A percentile compares a stretch with the other conserved stretches of the same genome.
phyloP scores from a whole-genome alignment of 2,888 invertebrate species.

The Hypena proboscidalis region DNA sequence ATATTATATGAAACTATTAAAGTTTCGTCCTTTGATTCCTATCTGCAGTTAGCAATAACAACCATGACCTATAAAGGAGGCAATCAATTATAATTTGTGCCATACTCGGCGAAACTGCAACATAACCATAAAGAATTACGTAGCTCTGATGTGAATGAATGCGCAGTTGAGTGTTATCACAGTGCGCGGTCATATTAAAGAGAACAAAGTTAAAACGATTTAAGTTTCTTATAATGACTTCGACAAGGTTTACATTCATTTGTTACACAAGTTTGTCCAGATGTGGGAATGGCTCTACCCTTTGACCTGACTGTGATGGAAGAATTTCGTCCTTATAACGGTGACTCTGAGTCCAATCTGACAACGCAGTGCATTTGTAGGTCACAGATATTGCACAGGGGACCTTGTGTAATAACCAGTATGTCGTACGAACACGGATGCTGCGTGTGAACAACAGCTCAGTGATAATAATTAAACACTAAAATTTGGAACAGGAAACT shows the following conservation, averaged over 20 bases:
- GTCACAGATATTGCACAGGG: conserved; percentile 70
- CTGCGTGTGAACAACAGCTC: conserved; percentile 44
- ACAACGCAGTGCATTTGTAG: conserved; percentile 62
- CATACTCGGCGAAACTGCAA: conserved; percentile 64
- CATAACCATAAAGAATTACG: conserved; percentile 57
- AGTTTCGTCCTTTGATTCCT: conserved; percentile 59
- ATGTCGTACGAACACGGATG: conserved; percentile 58
- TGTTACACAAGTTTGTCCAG: conserved; percentile 48
- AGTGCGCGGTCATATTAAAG: conserved; percentile 72
- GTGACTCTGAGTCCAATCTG: conserved; percentile 58
- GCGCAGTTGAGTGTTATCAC: conserved; percentile 65
- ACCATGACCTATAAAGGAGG: conserved; percentile 68
- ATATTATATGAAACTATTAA: conserved; percentile 10
- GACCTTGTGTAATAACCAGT: conserved; percentile 71
- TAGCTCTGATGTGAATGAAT: conserved; percentile 53
- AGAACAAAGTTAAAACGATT: conserved; percentile 53
- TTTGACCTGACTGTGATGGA: conserved; percentile 64
- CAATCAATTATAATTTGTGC: conserved; percentile 70
- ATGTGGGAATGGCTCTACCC: conserved; percentile 66
- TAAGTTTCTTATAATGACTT: conserved; percentile 54
- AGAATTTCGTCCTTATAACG: conserved; percentile 62
- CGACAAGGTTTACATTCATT: conserved; percentile 63
- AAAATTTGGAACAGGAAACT: conserved; percentile 41
- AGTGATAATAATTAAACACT: conserved; percentile 39
- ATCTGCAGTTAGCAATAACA: conserved; percentile 58